Evolutionary conservation across 2,797 vertebrate species (phyloP).

Genomic region (Molossus molossus): DNA sequence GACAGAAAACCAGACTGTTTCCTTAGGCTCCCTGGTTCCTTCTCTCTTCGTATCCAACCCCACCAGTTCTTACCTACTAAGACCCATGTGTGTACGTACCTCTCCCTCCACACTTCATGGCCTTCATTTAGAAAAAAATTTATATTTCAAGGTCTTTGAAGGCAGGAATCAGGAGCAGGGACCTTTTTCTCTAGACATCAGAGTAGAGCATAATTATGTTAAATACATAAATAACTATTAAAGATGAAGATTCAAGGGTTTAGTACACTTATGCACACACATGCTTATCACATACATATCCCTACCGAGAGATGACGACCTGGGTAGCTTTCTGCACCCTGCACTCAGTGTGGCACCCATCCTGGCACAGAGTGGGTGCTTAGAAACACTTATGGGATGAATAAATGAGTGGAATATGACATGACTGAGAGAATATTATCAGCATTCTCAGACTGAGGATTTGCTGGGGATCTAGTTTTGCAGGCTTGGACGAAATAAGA

Average conservation of each 20-base stretch:
- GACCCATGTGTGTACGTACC: no score
- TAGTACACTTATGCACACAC: neutral
- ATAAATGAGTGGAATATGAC: neutral
- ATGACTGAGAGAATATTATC: neutral
- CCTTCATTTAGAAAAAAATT: no score
- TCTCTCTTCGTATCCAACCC: no score
- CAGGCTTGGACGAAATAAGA: neutral
- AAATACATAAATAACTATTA: no score
- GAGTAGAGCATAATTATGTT: no score
- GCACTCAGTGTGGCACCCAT: neutral
- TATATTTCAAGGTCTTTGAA: no score
- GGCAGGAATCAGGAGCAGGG: no score
- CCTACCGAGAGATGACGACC: neutral
- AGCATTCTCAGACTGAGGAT: conserved; percentile 26
- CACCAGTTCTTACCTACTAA: no score
- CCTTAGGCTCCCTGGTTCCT: no score
- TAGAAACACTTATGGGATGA: conserved; percentile 12
- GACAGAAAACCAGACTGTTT: no score
- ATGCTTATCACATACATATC: neutral
- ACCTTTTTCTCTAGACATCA: no score
- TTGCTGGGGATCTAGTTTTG: neutral
- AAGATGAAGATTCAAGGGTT: neutral
- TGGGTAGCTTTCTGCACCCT: neutral
- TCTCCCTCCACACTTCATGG: no score
- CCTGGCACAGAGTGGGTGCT: neutral